These are phyloP conservation scores for Catharus ustulatus DNA, from an alignment of 2,797 vertebrate species.

Conservation along the genomic window DNA sequence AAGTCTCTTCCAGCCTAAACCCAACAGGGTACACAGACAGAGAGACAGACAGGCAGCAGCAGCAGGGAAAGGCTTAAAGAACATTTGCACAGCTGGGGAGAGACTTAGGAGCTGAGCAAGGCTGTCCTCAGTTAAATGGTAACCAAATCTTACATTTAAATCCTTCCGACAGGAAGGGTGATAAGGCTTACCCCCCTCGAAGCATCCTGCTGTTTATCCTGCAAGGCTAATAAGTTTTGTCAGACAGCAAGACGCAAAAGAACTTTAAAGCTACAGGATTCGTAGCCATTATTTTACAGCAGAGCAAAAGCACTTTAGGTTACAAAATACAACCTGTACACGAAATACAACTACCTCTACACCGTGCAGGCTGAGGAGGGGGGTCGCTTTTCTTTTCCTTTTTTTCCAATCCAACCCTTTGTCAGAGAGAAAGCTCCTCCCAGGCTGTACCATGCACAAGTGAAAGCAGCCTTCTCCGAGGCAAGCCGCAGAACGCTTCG, in stretches of 20 bases:
- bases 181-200: background rate
- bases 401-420: background rate
- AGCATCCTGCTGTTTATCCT: background rate
- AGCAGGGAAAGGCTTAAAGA: background rate
- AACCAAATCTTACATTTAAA: background rate
- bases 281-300: background rate
- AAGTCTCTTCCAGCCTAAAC: background rate
- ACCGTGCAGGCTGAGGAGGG: background rate
- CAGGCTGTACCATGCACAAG: constrained; percentile 5
- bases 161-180: background rate
- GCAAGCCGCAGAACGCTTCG: background rate
- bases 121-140: background rate
- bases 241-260: background rate
- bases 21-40: background rate
- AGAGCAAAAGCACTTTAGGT: background rate
- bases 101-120: background rate
- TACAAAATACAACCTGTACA: background rate
- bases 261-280: background rate
- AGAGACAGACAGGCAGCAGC: background rate
- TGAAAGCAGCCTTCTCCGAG: background rate
- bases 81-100: background rate
- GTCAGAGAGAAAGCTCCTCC: constrained; percentile 20
- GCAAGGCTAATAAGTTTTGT: background rate
- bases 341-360: background rate
- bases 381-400: background rate